phyloP scores from a whole-genome alignment of 2,888 invertebrate genomes.

The Machimus atricapillus region DNA sequence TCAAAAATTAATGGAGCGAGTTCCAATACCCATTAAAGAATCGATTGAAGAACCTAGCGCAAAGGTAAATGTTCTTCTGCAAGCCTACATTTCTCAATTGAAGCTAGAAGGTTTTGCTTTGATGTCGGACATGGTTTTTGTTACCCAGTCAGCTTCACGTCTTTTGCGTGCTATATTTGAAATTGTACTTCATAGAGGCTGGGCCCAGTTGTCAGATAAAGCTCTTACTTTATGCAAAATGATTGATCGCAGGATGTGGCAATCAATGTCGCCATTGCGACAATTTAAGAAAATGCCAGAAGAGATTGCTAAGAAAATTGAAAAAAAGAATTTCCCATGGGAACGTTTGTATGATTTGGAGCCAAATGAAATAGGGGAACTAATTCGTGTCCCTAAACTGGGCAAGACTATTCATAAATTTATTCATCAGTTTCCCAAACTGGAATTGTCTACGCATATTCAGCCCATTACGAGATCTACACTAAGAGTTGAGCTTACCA shows the following conservation, averaged over 20 bases:
- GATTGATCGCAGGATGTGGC: slow-evolving; percentile 99
- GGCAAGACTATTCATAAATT: slow-evolving; percentile 91
- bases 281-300: slow-evolving; percentile 98
- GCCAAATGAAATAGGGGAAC: slow-evolving; percentile 96
- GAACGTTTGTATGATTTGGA: slow-evolving; percentile 94
- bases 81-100: slow-evolving; percentile 97
- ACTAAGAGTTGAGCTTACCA: slow-evolving; percentile 92
- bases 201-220: slow-evolving; percentile 98
- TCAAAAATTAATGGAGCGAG: slow-evolving; percentile 87
- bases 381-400: slow-evolving; percentile 61
- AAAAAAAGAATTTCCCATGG: slow-evolving; percentile 97
- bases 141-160: slow-evolving; percentile 95
- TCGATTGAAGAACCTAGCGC: slow-evolving; percentile 95
- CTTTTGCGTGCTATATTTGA: slow-evolving; percentile 97
- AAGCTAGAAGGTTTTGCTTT: slow-evolving; percentile 98
- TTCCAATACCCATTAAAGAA: slow-evolving; percentile 99
- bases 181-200: slow-evolving; percentile 90
- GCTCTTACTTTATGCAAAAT: slow-evolving; percentile 96
- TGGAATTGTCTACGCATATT: slow-evolving; percentile 95
- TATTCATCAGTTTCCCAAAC: slow-evolving; percentile 91
- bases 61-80: slow-evolving; percentile 93
- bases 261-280: slow-evolving; percentile 96
- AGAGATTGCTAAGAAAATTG: slow-evolving; percentile 95
- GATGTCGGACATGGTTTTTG: slow-evolving; percentile 99
- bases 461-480: slow-evolving; percentile 96